Evolutionary conservation across 2,797 vertebrate species (phyloP).

Genomic region (Pelobates cultripes): DNA sequence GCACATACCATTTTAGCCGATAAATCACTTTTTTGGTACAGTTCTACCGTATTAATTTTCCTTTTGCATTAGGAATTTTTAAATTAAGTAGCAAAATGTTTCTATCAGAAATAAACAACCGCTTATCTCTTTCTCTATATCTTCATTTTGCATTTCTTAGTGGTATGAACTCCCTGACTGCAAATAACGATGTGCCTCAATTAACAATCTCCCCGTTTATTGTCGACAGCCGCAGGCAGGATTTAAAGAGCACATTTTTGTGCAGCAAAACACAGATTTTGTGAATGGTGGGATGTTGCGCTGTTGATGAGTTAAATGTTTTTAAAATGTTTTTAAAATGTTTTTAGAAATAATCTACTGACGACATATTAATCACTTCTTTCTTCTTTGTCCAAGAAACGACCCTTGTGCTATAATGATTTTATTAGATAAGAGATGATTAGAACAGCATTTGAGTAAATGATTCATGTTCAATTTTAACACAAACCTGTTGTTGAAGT

Average conservation of each 20-base stretch:
- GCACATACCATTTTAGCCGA: no score
- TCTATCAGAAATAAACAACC: neutral
- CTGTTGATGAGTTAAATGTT: constrained; percentile 25
- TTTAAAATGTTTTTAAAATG: constrained; percentile 30
- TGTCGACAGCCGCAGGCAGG: constrained; percentile 7
- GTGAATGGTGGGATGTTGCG: constrained; percentile 7
- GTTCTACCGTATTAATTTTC: no score
- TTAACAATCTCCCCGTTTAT: constrained; percentile 23
- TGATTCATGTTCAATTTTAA: no score
- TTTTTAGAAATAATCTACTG: neutral
- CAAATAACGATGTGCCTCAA: constrained; percentile 32
- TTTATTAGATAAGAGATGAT: no score
- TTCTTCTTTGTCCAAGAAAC: no score
- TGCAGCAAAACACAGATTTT: constrained; percentile 7
- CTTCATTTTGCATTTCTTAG: neutral
- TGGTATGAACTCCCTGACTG: constrained; percentile 9
- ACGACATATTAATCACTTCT: no score
- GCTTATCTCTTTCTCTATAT: neutral
- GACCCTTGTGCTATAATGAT: no score
- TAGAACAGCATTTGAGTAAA: no score
- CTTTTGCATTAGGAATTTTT: no score
- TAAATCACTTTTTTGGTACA: no score
- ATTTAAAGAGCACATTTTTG: constrained; percentile 37
- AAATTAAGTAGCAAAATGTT: no score
- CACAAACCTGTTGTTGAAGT: no score